Evolutionary conservation across 2,888 invertebrate genomes (phyloP), one percentile per base, ranked within the genome.

Genomic region (Phortica okadai): DNA sequence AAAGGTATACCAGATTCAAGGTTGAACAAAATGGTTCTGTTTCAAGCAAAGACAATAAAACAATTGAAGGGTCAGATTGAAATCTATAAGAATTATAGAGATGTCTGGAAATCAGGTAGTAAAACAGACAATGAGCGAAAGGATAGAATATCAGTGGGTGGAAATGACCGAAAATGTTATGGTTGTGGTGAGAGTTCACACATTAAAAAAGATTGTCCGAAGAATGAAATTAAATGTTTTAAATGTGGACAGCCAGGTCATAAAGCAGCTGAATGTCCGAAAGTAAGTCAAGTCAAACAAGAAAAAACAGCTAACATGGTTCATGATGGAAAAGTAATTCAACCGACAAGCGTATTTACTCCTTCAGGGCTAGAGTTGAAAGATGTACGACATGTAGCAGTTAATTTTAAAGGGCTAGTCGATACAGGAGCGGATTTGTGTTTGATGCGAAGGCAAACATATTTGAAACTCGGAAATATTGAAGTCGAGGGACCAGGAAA

Each of bases 311-410:
- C 11, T n/a, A 66, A 33, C 6, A 2, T 6, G 0, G 41, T 41
- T 41, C 11, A 66, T 25, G 14, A 14, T 0, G 6, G 33, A 33
- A 11, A 1, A 14, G 6, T 3, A 11, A 6, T 10, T n/a, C 56
- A 56, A 14, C 66, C 41, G 6, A 33, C 10, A 66, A 33, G 64
- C 6, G 41, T 41, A 42, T 41, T 66, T 33, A 33, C 42, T 1
- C 14, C 4, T 75, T 25, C 56, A 42, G 4, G 21, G n/a, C n/a
- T 77, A 74, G 54, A 25, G 21, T 64, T 78, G 5, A 78, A 78
- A 42, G 10, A 1, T 4, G 62, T 67, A 6, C 50, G 74, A 41
- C 16, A 14, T 11, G 66, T n/a, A 2, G 72, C 74, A 25, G 69
- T 76, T 41, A 16, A 50, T 2, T 70, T 76, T 2, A 74, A 56